phyloP scores from a whole-genome alignment of 2,888 invertebrate genomes.

The Dryocosmus kuriphilus region DNA sequence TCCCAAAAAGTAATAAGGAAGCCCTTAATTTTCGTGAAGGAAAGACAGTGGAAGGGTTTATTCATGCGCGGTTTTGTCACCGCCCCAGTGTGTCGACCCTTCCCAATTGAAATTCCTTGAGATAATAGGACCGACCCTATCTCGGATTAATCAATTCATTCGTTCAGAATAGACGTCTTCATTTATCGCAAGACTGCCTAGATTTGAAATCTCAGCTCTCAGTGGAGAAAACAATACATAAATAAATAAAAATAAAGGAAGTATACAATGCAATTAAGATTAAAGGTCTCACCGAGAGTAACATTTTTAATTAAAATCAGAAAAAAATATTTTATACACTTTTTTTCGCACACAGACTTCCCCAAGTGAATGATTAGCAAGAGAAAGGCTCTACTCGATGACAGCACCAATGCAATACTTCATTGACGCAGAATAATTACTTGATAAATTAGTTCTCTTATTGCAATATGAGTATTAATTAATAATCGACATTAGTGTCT shows the following conservation, averaged over 20 bases:
- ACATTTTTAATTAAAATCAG: not conserved
- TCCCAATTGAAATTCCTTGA: conserved; percentile 6
- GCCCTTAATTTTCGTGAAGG: conserved; percentile 50
- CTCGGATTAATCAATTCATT: conserved; percentile 21
- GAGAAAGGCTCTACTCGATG: conserved; percentile 6
- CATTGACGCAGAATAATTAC: conserved; percentile 27
- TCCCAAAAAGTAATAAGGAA: not conserved
- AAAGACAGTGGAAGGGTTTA: conserved; percentile 40
- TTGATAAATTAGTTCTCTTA: conserved; percentile 16
- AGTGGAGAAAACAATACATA: not conserved
- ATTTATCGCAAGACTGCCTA: not conserved
- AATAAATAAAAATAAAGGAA: not conserved
- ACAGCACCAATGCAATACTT: not conserved
- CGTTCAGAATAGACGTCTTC: not conserved
- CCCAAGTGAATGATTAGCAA: not conserved
- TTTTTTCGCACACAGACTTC: not conserved
- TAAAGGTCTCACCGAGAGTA: not conserved
- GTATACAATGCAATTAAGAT: not conserved
- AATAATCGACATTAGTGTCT: conserved; percentile 21
- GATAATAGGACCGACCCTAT: conserved; percentile 24
- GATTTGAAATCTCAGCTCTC: not conserved
- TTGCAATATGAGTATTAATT: conserved; percentile 28
- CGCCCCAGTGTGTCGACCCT: conserved; percentile 25
- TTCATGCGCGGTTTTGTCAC: conserved; percentile 55
- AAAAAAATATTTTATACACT: not conserved